Conservation (phyloP, 2,797 vertebrate genomes). For the Basileuterus tristriatus region DNA sequence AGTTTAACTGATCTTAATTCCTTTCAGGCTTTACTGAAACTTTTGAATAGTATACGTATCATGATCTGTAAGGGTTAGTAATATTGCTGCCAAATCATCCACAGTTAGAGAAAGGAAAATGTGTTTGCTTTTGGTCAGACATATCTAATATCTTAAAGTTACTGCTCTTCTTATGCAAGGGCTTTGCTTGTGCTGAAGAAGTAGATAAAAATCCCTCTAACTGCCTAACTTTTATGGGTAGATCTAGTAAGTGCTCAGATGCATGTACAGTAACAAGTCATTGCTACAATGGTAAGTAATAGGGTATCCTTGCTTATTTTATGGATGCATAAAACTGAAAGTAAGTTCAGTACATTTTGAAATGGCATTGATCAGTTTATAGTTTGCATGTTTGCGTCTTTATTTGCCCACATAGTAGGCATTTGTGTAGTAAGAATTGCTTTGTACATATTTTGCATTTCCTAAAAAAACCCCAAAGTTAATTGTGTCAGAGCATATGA, state of each 20-base stretch:
- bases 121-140: not conserved
- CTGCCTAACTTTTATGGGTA: not conserved
- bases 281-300: not conserved
- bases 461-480: not conserved
- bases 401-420: not conserved
- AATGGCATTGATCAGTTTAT: not conserved
- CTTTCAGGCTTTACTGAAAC: not conserved
- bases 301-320: not conserved
- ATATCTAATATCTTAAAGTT: not conserved
- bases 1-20: not conserved
- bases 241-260: not conserved
- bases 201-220: not conserved
- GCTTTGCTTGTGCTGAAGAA: not conserved
- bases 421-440: not conserved
- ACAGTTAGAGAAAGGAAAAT: not conserved
- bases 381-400: not conserved
- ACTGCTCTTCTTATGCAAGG: not conserved
- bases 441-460: not conserved
- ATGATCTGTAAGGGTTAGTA: not conserved
- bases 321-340: not conserved
- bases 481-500: not conserved
- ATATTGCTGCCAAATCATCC: not conserved
- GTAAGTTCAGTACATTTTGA: not conserved
- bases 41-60: not conserved
- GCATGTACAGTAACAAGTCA: not conserved